phyloP scores from a whole-genome alignment of 2,888 invertebrate species.

The Craniophora ligustri region DNA sequence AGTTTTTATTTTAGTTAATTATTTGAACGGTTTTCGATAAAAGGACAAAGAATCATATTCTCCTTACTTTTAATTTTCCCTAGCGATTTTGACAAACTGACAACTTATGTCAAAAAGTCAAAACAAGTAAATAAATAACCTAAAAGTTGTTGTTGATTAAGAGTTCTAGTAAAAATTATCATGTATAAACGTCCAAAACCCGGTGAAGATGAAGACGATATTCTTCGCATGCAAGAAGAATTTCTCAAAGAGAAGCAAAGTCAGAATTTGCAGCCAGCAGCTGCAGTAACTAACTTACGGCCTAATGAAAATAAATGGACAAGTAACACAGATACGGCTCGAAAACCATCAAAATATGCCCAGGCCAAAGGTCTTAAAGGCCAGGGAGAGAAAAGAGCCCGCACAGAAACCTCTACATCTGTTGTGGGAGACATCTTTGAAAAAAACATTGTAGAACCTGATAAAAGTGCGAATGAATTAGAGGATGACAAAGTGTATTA shows the following conservation, averaged over 20 bases:
- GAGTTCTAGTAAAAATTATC: constrained; percentile 19
- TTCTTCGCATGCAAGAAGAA: constrained; percentile 92
- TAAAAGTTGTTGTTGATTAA: neutral
- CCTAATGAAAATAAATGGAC: constrained; percentile 65
- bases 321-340: constrained; percentile 49
- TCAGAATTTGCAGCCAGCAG: constrained; percentile 89
- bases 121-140: constrained; percentile 17
- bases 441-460: constrained; percentile 62
- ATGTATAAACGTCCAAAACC: constrained; percentile 91
- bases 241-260: constrained; percentile 89
- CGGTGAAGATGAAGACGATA: constrained; percentile 92
- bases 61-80: no score
- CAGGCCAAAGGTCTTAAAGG: constrained; percentile 73
- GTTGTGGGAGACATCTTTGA: constrained; percentile 75
- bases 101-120: neutral
- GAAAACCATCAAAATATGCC: constrained; percentile 82
- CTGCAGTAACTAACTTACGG: constrained; percentile 87
- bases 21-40: no score
- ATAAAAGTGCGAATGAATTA: constrained; percentile 36
- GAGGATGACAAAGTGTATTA: constrained; percentile 83
- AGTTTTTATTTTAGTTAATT: no score
- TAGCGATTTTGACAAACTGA: neutral
- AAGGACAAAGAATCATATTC: no score
- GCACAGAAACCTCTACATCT: constrained; percentile 57
- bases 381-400: constrained; percentile 79